Evolutionary conservation across 2,888 invertebrate species (phyloP).

Genomic region (Muschampia plurimacula): DNA sequence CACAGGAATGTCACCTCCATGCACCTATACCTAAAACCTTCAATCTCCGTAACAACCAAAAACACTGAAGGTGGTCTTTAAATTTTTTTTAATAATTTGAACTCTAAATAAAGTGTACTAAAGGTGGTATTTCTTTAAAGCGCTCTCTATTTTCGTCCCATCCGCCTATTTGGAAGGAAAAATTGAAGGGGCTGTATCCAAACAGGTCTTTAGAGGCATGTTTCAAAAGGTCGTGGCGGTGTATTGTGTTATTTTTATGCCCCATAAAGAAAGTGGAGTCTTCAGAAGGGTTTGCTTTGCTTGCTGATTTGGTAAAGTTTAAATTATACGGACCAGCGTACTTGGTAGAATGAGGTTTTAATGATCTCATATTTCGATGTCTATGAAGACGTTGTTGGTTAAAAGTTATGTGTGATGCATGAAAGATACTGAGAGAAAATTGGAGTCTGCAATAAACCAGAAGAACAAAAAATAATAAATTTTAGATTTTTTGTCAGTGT

Average conservation of each 20-base stretch:
- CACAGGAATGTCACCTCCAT: no score
- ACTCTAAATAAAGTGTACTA: neutral
- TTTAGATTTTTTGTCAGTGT: no score
- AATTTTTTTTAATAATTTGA: neutral
- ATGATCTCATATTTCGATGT: neutral
- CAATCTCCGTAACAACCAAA: no score
- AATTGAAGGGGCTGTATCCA: neutral
- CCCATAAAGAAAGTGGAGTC: neutral
- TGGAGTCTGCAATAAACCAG: no score
- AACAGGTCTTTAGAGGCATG: slow-evolving; percentile 1
- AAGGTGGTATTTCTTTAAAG: neutral
- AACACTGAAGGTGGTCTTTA: no score
- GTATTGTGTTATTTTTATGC: slow-evolving; percentile 7
- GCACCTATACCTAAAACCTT: no score
- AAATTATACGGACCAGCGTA: neutral
- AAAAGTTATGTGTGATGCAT: no score
- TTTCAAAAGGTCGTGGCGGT: neutral
- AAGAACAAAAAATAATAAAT: no score
- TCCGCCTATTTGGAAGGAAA: neutral
- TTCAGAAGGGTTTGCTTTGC: neutral
- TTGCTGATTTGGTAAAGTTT: neutral
- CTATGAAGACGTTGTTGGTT: neutral
- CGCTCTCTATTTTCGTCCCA: no score
- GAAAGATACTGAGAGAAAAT: no score
- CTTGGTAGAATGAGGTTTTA: neutral